Evolutionary conservation across 2,113 vertebrate species (phyloP), one percentile per base, ranked within the genome.

Genomic region (Nothocercus nigrocapillus): DNA sequence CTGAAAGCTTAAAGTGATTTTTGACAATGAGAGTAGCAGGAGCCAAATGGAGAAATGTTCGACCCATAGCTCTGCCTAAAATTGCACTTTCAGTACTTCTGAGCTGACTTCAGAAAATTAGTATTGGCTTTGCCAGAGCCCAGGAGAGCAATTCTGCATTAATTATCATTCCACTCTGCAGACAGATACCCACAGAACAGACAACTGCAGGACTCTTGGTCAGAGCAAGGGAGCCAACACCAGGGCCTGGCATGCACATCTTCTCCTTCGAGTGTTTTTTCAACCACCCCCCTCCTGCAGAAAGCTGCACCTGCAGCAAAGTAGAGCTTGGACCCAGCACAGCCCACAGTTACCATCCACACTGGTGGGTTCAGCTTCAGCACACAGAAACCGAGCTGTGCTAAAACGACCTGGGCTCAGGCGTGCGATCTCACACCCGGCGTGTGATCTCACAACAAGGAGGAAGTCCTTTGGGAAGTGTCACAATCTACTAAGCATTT

Each of bases 51-150:
- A 93, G 83, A 81, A 93, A 79, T 0, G 0, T 76, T 78, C 63
- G 22, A 95, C 91, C 88, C 20, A 1, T 36, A 58, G 70, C 58
- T 56, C 90, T 84, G 77, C 67, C 82, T 79, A 90, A 91, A 94
- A 85, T 49, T 59, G 85, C 5, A 13, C 40, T 88, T 87, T 89
- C 87, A 82, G 58, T 85, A 59, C 61, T 82, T 80, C 74, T 78
- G 67, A 94, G 64, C 47, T 85, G 90, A 89, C 80, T 90, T 88
- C 0, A 3, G 93, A 91, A 95, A 96, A 90, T 58, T 69, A 72
- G 36, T 77, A 88, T 59, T 88, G 82, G 89, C 79, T 89, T 85
- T 93, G 94, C 82, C 81, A 93, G 89, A 90, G 63, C 92, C 94
- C 85, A 88, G 77, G 93, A 96, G 89, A 93, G 67, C 69, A 80